These are phyloP conservation scores for Aspiorhynchus laticeps DNA, from an alignment of 2,113 vertebrate species.

Conservation along the genomic window DNA sequence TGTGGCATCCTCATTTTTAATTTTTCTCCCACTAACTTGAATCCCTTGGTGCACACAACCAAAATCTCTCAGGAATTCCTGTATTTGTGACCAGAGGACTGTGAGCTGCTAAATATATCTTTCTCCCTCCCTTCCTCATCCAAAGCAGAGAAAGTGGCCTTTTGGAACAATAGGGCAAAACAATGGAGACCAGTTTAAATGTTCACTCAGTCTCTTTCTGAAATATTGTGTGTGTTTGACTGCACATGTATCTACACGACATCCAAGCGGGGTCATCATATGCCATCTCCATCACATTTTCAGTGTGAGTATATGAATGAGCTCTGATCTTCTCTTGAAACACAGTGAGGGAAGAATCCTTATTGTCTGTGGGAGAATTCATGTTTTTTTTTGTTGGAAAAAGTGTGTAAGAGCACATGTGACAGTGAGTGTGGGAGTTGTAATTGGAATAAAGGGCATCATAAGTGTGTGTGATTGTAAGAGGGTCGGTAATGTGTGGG, in stretches of 20 bases:
- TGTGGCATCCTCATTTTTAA: constrained; percentile 21
- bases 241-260: not conserved
- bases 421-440: constrained; percentile 18
- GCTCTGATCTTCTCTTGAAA: not conserved
- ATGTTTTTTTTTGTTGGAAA: not conserved
- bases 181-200: constrained; percentile 49
- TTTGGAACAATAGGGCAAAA: constrained; percentile 67
- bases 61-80: constrained; percentile 75
- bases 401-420: constrained; percentile 42
- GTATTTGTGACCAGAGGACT: constrained; percentile 67
- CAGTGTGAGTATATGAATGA: not conserved
- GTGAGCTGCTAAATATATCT: constrained; percentile 67
- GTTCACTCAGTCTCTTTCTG: not conserved
- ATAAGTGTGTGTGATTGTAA: constrained; percentile 12
- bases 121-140: constrained; percentile 61
- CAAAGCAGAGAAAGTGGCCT: constrained; percentile 64
- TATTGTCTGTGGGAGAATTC: not conserved
- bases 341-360: not conserved
- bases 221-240: not conserved
- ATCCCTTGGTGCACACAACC: constrained; percentile 16
- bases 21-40: constrained; percentile 5
- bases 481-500: constrained; percentile 19
- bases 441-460: constrained; percentile 14
- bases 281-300: not conserved
- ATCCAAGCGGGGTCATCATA: not conserved